Conservation (phyloP, 1,140 invertebrate genomes). For the Telenomus remus region DNA sequence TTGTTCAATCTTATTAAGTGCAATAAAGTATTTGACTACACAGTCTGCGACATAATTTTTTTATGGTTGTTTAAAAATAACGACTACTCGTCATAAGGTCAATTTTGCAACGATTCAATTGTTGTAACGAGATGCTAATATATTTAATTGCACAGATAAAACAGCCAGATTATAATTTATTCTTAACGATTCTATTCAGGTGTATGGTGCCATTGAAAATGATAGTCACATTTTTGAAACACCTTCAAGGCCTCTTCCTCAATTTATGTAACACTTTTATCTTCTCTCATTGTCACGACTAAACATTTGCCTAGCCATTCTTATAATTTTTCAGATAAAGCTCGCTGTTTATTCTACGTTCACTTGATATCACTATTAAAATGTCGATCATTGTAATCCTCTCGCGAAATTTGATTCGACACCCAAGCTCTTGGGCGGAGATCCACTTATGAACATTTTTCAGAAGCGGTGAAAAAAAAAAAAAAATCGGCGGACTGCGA, state of each 20-base stretch:
- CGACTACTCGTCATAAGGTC: slow-evolving; percentile 6
- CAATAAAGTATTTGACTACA: too few species aligned
- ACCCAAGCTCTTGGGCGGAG: background rate
- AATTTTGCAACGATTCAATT: slow-evolving; percentile 29
- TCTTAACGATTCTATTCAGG: slow-evolving; percentile 44
- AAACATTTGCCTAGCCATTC: slow-evolving; percentile 14
- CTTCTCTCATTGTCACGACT: slow-evolving; percentile 27
- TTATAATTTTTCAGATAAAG: background rate
- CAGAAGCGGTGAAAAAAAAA: slow-evolving; percentile 30
- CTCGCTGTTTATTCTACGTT: background rate
- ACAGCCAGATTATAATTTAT: slow-evolving; percentile 40
- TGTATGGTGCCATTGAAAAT: slow-evolving; percentile 42
- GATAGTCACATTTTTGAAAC: slow-evolving; percentile 44
- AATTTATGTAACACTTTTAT: slow-evolving; percentile 45
- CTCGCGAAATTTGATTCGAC: background rate
- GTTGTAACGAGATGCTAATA: slow-evolving; percentile 38
- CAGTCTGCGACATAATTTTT: too few species aligned
- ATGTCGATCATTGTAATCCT: background rate
- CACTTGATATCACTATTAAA: slow-evolving; percentile 5
- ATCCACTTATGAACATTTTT: slow-evolving; percentile 19
- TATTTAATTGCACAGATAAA: slow-evolving; percentile 39
- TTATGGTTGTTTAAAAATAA: slow-evolving; percentile 26
- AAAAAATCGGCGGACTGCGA: too few species aligned
- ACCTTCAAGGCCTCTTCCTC: slow-evolving; percentile 42
- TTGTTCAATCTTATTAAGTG: background rate